Conservation (phyloP, 2,797 vertebrate species). For the Argya squamiceps region DNA sequence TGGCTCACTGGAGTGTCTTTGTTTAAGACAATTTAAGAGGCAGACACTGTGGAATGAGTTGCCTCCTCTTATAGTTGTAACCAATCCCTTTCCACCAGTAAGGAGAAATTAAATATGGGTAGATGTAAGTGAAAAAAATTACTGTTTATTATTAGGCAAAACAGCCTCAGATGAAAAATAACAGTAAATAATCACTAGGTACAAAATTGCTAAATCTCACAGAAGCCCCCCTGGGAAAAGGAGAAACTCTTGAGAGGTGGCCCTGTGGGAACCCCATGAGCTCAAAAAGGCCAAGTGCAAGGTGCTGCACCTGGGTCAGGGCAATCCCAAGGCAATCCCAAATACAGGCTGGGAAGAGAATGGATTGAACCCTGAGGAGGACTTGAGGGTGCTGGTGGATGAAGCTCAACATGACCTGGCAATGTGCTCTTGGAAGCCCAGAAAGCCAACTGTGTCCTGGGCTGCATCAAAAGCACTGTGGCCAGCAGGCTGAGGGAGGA, state of each 20-base stretch:
- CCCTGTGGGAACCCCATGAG: neutral
- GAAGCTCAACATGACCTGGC: neutral
- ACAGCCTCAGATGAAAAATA: neutral
- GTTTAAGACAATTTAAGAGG: neutral
- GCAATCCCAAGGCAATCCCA: neutral
- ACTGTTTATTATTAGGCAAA: fast-evolving
- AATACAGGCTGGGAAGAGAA: neutral
- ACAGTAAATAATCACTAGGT: neutral
- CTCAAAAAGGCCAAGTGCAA: neutral
- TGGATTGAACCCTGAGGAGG: neutral
- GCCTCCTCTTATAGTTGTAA: neutral
- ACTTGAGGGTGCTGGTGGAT: neutral
- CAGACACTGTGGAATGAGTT: neutral
- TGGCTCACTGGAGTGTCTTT: neutral
- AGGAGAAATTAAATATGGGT: neutral
- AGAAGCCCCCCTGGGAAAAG: neutral
- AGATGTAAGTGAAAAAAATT: neutral
- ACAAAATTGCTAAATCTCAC: neutral
- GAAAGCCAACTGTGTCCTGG: neutral
- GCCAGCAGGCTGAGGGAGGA: neutral
- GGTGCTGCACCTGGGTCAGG: neutral
- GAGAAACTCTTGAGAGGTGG: neutral
- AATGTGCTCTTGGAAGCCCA: neutral
- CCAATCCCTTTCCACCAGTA: neutral
- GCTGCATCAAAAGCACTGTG: neutral